A percentile compares a stretch with the other conserved stretches of the same genome.
These are phyloP conservation scores for Subacronicta megacephala DNA, from an alignment of 2,888 invertebrate species.

Conservation along the genomic window DNA sequence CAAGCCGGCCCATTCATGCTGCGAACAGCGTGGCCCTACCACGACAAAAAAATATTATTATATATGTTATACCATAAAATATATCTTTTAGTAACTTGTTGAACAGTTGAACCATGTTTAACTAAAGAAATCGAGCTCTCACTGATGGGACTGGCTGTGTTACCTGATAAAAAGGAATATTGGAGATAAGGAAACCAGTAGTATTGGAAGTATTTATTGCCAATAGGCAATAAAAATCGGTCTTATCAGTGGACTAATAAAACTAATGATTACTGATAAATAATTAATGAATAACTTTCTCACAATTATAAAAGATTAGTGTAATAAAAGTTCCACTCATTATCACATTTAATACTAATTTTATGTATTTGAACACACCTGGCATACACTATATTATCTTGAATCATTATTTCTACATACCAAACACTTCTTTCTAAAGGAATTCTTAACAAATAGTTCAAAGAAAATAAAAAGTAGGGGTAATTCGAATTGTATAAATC, in stretches of 20 bases:
- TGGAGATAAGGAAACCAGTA: background rate
- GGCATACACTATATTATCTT: slow-evolving; percentile 12
- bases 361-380: slow-evolving; percentile 29
- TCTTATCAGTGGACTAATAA: background rate
- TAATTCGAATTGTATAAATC: slow-evolving; percentile 13
- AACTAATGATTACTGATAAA: slow-evolving; percentile 3
- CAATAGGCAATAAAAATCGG: background rate
- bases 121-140: too few species aligned
- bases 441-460: slow-evolving; percentile 37
- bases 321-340: slow-evolving; percentile 38
- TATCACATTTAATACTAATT: slow-evolving; percentile 35
- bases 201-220: background rate
- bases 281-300: slow-evolving; percentile 33
- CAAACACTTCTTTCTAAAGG: slow-evolving; percentile 21
- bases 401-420: slow-evolving; percentile 27
- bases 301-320: slow-evolving; percentile 17
- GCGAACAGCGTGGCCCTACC: too few species aligned
- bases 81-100: too few species aligned
- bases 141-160: too few species aligned
- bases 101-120: too few species aligned
- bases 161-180: background rate
- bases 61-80: too few species aligned
- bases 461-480: slow-evolving; percentile 28
- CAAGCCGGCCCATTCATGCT: too few species aligned
- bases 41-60: too few species aligned